Conservation (phyloP, 2,797 vertebrate species). For the Periophthalmus magnuspinnatus region DNA sequence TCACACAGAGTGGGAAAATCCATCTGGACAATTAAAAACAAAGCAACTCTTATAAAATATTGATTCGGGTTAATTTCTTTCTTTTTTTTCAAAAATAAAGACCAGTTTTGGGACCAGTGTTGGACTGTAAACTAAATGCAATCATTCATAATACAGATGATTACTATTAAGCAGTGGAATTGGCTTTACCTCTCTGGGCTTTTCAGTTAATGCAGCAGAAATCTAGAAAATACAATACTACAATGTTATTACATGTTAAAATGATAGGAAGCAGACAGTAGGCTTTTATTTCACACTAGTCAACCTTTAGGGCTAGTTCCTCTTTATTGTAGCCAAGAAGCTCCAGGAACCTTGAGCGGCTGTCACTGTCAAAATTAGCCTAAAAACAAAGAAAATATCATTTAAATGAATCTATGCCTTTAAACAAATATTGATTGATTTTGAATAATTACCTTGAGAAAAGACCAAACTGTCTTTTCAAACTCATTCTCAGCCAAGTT, state of each 20-base stretch:
- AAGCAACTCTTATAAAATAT: background rate
- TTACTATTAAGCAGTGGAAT: background rate
- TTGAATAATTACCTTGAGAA: conserved; percentile 85
- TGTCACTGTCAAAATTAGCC: conserved; percentile 93
- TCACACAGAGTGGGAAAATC: conserved; percentile 20
- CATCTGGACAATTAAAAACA: conserved; percentile 19
- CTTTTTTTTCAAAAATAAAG: background rate
- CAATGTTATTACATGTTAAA: background rate
- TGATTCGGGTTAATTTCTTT: background rate
- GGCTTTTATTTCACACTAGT: conserved; percentile 19
- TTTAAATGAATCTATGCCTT: background rate
- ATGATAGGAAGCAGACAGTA: background rate
- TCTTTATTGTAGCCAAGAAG: conserved; percentile 93
- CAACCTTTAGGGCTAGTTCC: conserved; percentile 90
- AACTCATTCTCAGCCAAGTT: conserved; percentile 83
- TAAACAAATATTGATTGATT: background rate
- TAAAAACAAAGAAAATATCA: conserved; percentile 53
- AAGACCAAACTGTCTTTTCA: conserved; percentile 92
- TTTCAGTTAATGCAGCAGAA: conserved; percentile 79
- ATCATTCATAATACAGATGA: background rate
- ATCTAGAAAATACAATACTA: conserved; percentile 73
- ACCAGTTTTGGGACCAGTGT: background rate
- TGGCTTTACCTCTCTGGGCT: conserved; percentile 72
- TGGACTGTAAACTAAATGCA: background rate
- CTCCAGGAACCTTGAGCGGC: conserved; percentile 89